phyloP scores from a whole-genome alignment of 2,113 vertebrate genomes.

The Oplegnathus fasciatus region DNA sequence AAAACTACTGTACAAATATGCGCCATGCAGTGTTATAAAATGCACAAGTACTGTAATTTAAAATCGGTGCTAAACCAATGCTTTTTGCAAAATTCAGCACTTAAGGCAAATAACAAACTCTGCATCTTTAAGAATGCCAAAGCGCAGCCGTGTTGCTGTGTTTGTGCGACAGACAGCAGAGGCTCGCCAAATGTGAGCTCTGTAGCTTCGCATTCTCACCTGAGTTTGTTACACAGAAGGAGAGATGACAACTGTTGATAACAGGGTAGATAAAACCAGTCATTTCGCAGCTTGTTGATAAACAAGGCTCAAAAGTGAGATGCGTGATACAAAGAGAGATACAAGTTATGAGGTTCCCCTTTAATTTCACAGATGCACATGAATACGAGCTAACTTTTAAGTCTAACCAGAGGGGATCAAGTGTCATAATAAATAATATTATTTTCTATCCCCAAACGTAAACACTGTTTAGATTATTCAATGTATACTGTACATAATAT shows the following conservation, averaged over 20 bases:
- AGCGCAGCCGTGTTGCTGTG: neutral
- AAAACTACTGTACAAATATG: slow-evolving; percentile 1
- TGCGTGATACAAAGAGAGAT: neutral
- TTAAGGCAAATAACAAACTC: neutral
- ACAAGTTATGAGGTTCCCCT: neutral
- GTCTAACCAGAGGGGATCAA: no score
- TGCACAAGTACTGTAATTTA: neutral
- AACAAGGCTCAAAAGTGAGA: slow-evolving; percentile 7
- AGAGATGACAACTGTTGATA: slow-evolving; percentile 4
- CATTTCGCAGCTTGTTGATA: neutral
- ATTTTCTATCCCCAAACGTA: no score
- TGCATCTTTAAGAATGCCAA: slow-evolving; percentile 2
- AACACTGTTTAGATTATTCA: no score
- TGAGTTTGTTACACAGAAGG: neutral
- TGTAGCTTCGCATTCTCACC: slow-evolving; percentile 1
- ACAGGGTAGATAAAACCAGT: neutral
- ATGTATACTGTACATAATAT: neutral
- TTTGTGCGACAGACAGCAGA: neutral
- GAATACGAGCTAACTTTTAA: neutral
- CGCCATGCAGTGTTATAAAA: neutral
- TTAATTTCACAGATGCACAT: slow-evolving; percentile 14
- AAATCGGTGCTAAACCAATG: neutral
- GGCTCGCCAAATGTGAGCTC: neutral
- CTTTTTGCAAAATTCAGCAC: neutral
- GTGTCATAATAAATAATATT: neutral